phyloP scores from a whole-genome alignment of 2,797 vertebrate genomes.

The Tympanoctomys barrerae region DNA sequence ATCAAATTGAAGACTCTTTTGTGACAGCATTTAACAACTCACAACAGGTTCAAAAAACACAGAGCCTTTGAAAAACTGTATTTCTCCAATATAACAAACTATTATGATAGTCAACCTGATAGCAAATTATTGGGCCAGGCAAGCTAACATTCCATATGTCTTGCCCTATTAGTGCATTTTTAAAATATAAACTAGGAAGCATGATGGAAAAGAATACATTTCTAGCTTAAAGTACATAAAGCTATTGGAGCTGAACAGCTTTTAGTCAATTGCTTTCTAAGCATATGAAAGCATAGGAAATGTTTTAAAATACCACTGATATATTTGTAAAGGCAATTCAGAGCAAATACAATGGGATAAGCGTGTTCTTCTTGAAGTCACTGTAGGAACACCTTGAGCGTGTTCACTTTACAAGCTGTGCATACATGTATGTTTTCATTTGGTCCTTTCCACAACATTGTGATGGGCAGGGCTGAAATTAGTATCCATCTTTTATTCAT shows the following conservation, averaged over 20 bases:
- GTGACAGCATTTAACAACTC: constrained; percentile 62
- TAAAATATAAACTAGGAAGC: constrained; percentile 25
- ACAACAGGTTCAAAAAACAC: constrained; percentile 21
- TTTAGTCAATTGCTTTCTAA: constrained; percentile 64
- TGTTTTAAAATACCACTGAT: constrained; percentile 30
- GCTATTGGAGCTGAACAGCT: constrained; percentile 33
- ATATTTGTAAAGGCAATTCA: constrained; percentile 64
- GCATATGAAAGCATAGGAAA: constrained; percentile 52
- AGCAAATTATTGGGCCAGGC: constrained; percentile 35
- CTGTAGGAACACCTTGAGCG: not conserved
- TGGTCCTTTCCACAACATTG: not conserved
- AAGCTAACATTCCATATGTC: constrained; percentile 19
- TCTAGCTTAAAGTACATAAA: constrained; percentile 58
- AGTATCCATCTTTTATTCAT: not conserved
- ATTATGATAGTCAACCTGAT: constrained; percentile 48
- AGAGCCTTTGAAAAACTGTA: constrained; percentile 25
- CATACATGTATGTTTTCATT: not conserved
- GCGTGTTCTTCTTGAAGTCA: constrained; percentile 32
- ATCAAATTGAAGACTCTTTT: constrained; percentile 56
- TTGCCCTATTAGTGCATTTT: constrained; percentile 17
- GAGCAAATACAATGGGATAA: constrained; percentile 9
- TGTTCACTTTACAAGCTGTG: not conserved
- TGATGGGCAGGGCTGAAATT: not conserved
- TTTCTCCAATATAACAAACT: constrained; percentile 60
- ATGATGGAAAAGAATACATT: constrained; percentile 9